Conservation (phyloP, 2,888 invertebrate genomes). For the Cantharis flavilabris region DNA sequence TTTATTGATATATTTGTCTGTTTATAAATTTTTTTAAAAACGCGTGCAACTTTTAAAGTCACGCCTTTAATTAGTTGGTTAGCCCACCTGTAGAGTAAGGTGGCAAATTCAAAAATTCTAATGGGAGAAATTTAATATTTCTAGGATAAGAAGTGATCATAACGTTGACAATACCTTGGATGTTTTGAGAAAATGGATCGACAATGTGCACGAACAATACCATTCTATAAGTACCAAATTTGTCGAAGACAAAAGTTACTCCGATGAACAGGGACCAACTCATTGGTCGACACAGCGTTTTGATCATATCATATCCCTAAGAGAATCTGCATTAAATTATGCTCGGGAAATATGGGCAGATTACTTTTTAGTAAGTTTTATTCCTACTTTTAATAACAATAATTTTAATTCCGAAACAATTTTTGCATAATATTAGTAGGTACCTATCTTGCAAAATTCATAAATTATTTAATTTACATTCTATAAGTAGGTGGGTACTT, state of each 20-base stretch:
- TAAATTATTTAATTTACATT: too few relatives aligned
- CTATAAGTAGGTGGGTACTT: too few relatives aligned
- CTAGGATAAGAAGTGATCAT: constrained; percentile 85
- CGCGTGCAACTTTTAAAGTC: background rate
- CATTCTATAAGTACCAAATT: constrained; percentile 66
- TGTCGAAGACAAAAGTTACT: constrained; percentile 56
- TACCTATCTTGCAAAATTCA: too few relatives aligned
- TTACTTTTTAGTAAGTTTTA: constrained; percentile 76
- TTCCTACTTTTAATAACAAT: background rate
- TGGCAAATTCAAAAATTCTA: constrained; percentile 23
- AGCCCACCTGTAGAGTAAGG: background rate
- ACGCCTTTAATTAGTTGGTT: background rate
- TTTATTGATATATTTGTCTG: background rate
- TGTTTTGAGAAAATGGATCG: constrained; percentile 75
- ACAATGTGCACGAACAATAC: constrained; percentile 66
- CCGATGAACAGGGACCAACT: constrained; percentile 66
- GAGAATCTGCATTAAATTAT: constrained; percentile 74
- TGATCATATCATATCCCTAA: constrained; percentile 75
- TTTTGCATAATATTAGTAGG: too few relatives aligned
- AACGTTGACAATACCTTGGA: constrained; percentile 79
- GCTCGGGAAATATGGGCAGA: constrained; percentile 86
- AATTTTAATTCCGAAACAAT: background rate
- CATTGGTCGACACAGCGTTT: constrained; percentile 81
- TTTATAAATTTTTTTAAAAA: background rate
- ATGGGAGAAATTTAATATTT: constrained; percentile 34